A percentile compares a stretch with the other conserved stretches of the same genome.
These are phyloP conservation scores for human (Homo sapiens) DNA, from an alignment of 2,113 vertebrate species.

Conservation along the genomic window GRCh38 chr1:165469501-165470000, in stretches of 20 bases:
- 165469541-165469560: background rate
- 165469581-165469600: background rate
- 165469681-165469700: background rate
- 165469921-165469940: background rate
- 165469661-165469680: background rate
- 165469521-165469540: background rate
- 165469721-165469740: background rate
- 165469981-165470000: too few relatives aligned
- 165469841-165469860: background rate
- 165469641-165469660: background rate
- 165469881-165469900: background rate
- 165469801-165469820: background rate
- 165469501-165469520: background rate
- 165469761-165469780: background rate
- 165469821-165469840: background rate
- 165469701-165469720: too few relatives aligned
- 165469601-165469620: fast-evolving
- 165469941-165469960: background rate
- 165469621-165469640: background rate
- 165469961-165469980: background rate
- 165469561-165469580: fast-evolving
- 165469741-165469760: background rate
- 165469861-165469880: background rate
- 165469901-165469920: background rate
- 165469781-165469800: background rate